Conservation (phyloP, 2,113 vertebrate species). For the Burhinus bistriatus region DNA sequence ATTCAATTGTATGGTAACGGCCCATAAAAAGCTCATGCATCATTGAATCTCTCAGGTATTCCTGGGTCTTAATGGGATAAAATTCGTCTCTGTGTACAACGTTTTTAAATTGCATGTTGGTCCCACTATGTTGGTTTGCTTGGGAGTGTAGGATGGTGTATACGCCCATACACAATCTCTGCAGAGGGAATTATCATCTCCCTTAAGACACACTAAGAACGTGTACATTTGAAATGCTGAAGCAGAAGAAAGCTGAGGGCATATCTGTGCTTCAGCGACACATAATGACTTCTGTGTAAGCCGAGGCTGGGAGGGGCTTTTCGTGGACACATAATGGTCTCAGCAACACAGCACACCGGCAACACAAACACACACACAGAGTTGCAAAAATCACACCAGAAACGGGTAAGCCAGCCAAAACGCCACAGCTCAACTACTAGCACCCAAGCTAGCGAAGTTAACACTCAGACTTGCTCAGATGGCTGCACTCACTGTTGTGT, state of each 20-base stretch:
- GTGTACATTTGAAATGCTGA: neutral
- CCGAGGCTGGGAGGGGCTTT: neutral
- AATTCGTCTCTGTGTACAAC: neutral
- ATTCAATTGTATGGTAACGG: neutral
- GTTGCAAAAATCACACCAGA: neutral
- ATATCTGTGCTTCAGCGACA: neutral
- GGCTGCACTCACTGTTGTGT: neutral
- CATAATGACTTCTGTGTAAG: neutral
- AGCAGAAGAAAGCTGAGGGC: neutral
- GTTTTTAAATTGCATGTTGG: neutral
- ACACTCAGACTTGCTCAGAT: neutral
- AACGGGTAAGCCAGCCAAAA: accelerated
- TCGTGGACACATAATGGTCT: neutral
- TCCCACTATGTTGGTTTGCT: neutral
- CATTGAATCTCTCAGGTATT: neutral
- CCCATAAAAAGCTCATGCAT: neutral
- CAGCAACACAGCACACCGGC: neutral
- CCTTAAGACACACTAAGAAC: neutral
- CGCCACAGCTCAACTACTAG: neutral
- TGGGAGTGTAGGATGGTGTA: neutral
- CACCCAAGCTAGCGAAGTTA: neutral
- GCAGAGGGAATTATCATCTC: neutral
- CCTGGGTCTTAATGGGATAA: neutral
- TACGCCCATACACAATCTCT: accelerated
- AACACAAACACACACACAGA: neutral